phyloP scores from a whole-genome alignment of 2,797 vertebrate genomes.

The Thalassophryne amazonica region DNA sequence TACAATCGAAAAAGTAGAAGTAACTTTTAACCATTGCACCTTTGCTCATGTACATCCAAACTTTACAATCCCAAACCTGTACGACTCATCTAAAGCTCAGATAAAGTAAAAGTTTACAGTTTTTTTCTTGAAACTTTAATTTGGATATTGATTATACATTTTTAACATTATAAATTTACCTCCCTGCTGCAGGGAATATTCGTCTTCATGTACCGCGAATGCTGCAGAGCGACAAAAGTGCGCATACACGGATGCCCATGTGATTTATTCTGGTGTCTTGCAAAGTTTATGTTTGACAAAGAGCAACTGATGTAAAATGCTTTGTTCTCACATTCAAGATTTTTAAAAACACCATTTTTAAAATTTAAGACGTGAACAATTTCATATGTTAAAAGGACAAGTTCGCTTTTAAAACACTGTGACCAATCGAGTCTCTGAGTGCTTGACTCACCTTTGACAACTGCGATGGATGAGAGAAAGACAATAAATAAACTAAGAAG shows the following conservation, averaged over 20 bases:
- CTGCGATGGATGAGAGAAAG: too few species aligned
- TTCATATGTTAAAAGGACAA: too few species aligned
- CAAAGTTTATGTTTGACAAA: background rate
- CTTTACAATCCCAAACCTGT: background rate
- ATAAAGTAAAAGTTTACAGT: background rate
- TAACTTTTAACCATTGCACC: slow-evolving; percentile 58
- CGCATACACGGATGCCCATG: background rate
- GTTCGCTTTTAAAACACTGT: too few species aligned
- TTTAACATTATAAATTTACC: background rate
- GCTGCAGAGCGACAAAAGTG: slow-evolving; percentile 31
- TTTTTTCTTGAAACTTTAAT: background rate
- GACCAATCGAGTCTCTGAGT: too few species aligned
- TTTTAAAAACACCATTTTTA: too few species aligned
- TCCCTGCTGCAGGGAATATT: slow-evolving; percentile 44
- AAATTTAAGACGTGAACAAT: too few species aligned
- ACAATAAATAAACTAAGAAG: too few species aligned
- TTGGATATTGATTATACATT: slow-evolving; percentile 28
- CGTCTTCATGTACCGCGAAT: background rate
- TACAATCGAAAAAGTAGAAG: slow-evolving; percentile 47
- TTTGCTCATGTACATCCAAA: slow-evolving; percentile 36
- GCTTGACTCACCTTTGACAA: too few species aligned
- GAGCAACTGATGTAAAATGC: too few species aligned
- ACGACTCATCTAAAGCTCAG: slow-evolving; percentile 18
- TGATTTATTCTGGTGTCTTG: slow-evolving; percentile 7
- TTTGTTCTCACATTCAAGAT: too few species aligned